Percentiles rank a stretch among this genome's conserved stretches.
phyloP scores from a whole-genome alignment of 1,140 invertebrate species.

The Brachionus rubens region DNA sequence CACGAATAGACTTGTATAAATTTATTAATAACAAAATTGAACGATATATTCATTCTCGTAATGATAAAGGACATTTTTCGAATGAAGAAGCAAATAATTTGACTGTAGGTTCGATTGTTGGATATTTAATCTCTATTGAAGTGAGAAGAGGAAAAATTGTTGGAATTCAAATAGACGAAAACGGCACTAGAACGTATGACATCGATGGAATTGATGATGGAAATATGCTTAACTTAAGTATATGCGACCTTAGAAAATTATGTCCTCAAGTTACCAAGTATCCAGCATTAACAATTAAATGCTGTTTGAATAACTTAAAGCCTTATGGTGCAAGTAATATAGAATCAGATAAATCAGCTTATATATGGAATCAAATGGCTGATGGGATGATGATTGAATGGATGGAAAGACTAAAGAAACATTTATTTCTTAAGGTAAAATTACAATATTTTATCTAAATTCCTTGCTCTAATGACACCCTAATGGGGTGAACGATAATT shows the following conservation, averaged over 20 bases:
- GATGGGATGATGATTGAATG: neutral
- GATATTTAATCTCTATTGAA: too few species aligned
- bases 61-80: too few species aligned
- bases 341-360: neutral
- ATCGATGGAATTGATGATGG: too few species aligned
- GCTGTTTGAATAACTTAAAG: neutral
- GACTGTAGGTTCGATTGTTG: too few species aligned
- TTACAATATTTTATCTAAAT: neutral
- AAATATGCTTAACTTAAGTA: too few species aligned
- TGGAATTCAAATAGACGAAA: too few species aligned
- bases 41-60: neutral
- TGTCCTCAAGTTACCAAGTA: neutral
- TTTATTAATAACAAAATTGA: neutral
- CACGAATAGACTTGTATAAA: neutral
- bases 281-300: neutral
- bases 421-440: neutral
- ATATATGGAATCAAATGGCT: neutral
- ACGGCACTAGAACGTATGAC: too few species aligned
- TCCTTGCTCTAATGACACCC: too few species aligned
- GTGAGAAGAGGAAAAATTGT: too few species aligned
- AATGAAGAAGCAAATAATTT: too few species aligned
- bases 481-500: too few species aligned
- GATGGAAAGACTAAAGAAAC: neutral
- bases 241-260: neutral
- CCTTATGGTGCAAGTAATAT: neutral